Percentiles rank a stretch among this genome's conserved stretches.
Evolutionary conservation across 2,888 invertebrate genomes (phyloP).

Genomic region (Drosophila mimica): DNA sequence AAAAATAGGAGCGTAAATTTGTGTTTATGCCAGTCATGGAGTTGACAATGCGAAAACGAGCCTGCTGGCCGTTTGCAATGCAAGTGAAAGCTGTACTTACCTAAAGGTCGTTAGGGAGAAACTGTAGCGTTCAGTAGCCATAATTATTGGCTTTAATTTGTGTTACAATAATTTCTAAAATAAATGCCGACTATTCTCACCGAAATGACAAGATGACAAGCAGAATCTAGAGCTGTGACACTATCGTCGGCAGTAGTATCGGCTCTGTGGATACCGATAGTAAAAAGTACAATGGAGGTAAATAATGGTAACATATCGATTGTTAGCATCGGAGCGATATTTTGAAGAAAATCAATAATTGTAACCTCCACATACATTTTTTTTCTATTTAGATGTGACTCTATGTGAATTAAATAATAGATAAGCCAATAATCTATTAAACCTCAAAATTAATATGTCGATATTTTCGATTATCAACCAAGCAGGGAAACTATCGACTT

Average conservation of each 20-base stretch:
- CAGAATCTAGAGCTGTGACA: constrained; percentile 55
- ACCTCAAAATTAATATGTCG: not conserved
- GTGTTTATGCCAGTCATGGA: constrained; percentile 76
- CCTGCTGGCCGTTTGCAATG: too few relatives aligned
- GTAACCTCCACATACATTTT: not conserved
- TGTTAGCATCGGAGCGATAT: not conserved
- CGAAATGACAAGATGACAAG: constrained; percentile 80
- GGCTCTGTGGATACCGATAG: not conserved
- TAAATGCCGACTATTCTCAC: constrained; percentile 55
- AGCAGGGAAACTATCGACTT: not conserved
- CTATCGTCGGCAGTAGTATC: constrained; percentile 30
- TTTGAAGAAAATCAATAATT: not conserved
- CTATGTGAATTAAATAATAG: not conserved
- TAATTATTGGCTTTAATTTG: constrained; percentile 81
- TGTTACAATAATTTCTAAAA: constrained; percentile 44
- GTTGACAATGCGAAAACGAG: constrained; percentile 13
- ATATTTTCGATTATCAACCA: not conserved
- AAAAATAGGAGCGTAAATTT: constrained; percentile 6
- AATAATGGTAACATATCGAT: constrained; percentile 2
- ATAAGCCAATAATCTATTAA: not conserved
- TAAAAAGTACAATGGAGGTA: constrained; percentile 2
- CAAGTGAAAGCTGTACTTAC: constrained; percentile 81
- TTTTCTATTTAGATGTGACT: not conserved
- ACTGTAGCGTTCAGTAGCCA: constrained; percentile 98
- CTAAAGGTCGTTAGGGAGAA: constrained; percentile 94